Conservation (phyloP, 2,888 invertebrate species). For the Abrostola triplasia region DNA sequence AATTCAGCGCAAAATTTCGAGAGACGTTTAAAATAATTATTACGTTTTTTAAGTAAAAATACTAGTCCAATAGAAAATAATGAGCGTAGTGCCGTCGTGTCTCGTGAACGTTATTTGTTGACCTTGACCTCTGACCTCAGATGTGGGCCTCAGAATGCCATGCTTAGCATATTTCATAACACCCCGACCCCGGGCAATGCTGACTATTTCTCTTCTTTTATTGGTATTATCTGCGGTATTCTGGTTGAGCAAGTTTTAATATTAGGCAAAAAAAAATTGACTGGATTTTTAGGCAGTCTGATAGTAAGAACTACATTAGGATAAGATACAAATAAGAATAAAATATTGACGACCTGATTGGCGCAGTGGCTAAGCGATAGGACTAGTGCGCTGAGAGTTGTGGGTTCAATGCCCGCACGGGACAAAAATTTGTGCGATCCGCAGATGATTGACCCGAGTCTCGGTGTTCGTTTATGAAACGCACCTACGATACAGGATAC, state of each 20-base stretch:
- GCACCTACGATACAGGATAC: too few relatives aligned
- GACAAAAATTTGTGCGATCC: too few relatives aligned
- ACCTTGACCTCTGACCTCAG: conserved; percentile 12
- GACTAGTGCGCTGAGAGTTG: too few relatives aligned
- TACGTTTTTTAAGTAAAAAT: background rate
- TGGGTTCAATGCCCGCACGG: too few relatives aligned
- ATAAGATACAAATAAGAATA: too few relatives aligned
- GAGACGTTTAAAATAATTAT: background rate
- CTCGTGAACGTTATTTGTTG: background rate
- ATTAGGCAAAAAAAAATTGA: conserved; percentile 3
- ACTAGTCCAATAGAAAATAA: background rate
- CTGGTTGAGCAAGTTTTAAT: conserved; percentile 4
- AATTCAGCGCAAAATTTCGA: too few relatives aligned
- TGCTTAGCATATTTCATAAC: conserved; percentile 43
- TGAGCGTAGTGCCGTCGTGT: background rate
- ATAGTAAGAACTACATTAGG: too few relatives aligned
- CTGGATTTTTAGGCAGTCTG: too few relatives aligned
- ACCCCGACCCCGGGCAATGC: conserved; percentile 4
- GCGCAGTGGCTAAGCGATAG: too few relatives aligned
- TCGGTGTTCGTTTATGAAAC: too few relatives aligned
- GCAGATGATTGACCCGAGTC: too few relatives aligned
- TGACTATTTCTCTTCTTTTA: conserved; percentile 14
- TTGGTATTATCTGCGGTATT: conserved; percentile 15
- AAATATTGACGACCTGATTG: too few relatives aligned
- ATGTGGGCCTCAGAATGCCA: conserved; percentile 19